Evolutionary conservation across 1,140 invertebrate species (phyloP).

Genomic region (Dendrolimus punctatus): DNA sequence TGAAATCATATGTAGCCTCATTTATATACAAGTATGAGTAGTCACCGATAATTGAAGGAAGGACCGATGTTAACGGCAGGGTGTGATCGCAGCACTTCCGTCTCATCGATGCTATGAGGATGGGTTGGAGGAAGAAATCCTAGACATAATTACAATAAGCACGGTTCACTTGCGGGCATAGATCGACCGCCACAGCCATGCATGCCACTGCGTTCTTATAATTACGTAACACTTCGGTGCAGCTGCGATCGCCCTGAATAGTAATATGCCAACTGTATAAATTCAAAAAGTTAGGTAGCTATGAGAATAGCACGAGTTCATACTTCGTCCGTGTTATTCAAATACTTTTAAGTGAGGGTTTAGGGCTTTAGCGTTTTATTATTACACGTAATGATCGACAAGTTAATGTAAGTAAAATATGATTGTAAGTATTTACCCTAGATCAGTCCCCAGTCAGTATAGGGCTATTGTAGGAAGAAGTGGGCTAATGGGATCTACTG

Average conservation of each 20-base stretch:
- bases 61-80: constrained; percentile 18
- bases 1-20: no score
- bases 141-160: constrained; percentile 58
- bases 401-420: no score
- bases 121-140: constrained; percentile 24
- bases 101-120: constrained; percentile 17
- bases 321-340: no score
- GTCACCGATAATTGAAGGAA: constrained; percentile 17
- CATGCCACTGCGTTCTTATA: constrained; percentile 30
- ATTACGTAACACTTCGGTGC: constrained; percentile 32
- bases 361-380: no score
- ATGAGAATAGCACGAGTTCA: no score
- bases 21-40: constrained; percentile 1
- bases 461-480: no score
- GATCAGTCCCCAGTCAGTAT: no score
- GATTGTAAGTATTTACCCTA: no score
- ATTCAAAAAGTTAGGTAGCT: background rate
- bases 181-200: constrained; percentile 28
- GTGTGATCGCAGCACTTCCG: constrained; percentile 18
- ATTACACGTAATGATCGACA: no score
- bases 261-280: constrained; percentile 5
- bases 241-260: constrained; percentile 8
- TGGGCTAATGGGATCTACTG: no score
- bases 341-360: no score
- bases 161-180: constrained; percentile 40